Evolutionary conservation across 2,113 vertebrate genomes (phyloP).

Genomic region (Labeo catla): DNA sequence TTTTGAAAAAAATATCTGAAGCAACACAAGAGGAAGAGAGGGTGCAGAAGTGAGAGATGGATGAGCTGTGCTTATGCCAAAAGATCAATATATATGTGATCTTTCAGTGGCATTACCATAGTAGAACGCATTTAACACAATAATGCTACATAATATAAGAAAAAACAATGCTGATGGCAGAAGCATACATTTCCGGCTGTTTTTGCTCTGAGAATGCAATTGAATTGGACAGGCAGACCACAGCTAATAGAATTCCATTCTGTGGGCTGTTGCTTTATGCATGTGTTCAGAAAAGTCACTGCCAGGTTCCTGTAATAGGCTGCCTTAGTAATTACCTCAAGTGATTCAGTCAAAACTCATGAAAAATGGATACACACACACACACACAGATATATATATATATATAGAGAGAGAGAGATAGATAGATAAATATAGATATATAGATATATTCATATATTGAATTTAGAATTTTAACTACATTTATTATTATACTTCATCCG

Average conservation of each 20-base stretch:
- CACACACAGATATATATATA: no score
- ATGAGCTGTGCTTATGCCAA: neutral
- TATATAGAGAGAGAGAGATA: no score
- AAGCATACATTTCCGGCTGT: neutral
- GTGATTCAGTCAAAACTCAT: neutral
- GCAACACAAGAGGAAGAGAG: neutral
- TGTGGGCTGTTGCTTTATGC: neutral
- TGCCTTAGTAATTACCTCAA: neutral
- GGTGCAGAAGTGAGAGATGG: neutral
- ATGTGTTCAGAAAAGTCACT: neutral
- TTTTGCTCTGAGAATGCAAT: neutral
- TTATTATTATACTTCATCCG: neutral
- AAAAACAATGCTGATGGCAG: neutral
- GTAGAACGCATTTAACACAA: neutral
- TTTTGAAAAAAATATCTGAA: slow-evolving; percentile 44
- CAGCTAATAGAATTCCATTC: neutral
- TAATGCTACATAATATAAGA: neutral
- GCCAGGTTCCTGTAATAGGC: neutral
- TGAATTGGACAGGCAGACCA: neutral
- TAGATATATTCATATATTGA: no score
- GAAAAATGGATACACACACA: neutral
- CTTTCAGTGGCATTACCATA: neutral
- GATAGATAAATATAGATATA: no score
- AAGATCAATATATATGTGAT: neutral
- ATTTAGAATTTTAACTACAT: neutral